Base-by-base conservation (phyloP, 1,140 invertebrate genomes). In the Ceratosolen fusciceps region DNA sequence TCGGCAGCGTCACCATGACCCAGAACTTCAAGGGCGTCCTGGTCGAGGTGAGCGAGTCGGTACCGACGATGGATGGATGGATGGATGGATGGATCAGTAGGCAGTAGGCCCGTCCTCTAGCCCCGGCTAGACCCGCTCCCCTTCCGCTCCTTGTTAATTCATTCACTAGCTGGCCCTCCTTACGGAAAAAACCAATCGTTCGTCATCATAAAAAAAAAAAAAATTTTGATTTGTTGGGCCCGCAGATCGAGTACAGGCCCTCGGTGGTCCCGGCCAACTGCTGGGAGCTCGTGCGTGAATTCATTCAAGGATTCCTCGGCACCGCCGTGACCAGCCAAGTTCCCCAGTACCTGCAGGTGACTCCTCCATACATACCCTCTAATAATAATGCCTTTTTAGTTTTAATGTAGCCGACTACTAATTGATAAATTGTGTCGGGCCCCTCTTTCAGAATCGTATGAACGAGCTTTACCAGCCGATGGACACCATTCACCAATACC, bases 21-120 rank as follows among this genome's bases (percentile, higher is more conserved):
- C 95, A 96, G 75, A 97, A 95, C 86, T 98, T 98, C 87, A 98
- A 98, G 91, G 98, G 97, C 19, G 94, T 99, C 76, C 91, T 99
- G 0, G 94, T 99, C 67, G 97, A 98, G 92, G 97, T 97, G 37
- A 74, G 49, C n/a, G n/a, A n/a, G n/a, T n/a, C n/a, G n/a, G n/a
- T n/a, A n/a, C n/a, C n/a, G n/a, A n/a, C n/a, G n/a, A n/a, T n/a
- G n/a, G n/a, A n/a, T n/a, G n/a, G n/a, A n/a, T n/a, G n/a, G n/a
- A n/a, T n/a, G n/a, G n/a, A n/a, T n/a, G n/a, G n/a, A n/a, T n/a
- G n/a, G n/a, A n/a, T n/a, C n/a, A n/a, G n/a, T n/a, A n/a, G n/a
- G n/a, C n/a, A n/a, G n/a, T n/a, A n/a, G n/a, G n/a, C n/a, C 26
- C 21, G 52, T 21, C 1, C 71, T 9, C 0, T n/a, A 29, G 14